Evolutionary conservation across 2,113 vertebrate species (phyloP).

Genomic region (Rhizomys pruinosus): DNA sequence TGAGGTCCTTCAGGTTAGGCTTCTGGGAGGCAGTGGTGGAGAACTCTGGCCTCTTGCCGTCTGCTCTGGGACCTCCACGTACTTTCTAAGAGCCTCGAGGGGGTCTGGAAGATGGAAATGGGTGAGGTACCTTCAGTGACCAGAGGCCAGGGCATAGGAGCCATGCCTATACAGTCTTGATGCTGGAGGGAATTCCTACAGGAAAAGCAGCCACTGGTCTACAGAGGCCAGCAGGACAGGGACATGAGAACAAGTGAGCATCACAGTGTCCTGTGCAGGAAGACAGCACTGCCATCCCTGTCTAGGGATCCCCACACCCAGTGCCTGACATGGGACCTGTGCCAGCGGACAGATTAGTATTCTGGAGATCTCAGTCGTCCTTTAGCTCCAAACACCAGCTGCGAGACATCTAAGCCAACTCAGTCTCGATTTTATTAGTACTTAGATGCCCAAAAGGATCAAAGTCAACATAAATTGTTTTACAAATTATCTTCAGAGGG

Average conservation of each 20-base stretch:
- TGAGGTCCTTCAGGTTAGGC: too few species aligned
- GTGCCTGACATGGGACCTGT: constrained; percentile 12
- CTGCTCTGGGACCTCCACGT: fast-evolving
- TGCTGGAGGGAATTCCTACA: neutral
- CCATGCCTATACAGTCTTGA: neutral
- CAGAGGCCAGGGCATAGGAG: neutral
- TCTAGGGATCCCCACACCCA: neutral
- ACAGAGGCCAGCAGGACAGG: too few species aligned
- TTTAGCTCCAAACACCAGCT: constrained; percentile 54
- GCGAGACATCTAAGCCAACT: constrained; percentile 50
- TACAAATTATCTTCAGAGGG: neutral
- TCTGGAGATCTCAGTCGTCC: constrained; percentile 51
- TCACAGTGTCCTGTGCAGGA: too few species aligned
- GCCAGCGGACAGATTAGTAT: constrained; percentile 65
- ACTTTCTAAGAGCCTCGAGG: neutral
- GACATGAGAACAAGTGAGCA: neutral
- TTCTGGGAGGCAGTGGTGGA: fast-evolving
- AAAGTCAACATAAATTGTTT: constrained; percentile 54
- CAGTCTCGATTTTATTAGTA: constrained; percentile 45
- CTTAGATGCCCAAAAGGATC: constrained; percentile 46
- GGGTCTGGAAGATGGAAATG: neutral
- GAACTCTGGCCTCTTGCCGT: neutral
- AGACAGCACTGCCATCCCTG: neutral
- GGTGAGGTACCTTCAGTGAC: too few species aligned
- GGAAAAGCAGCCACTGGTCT: neutral